Evolutionary conservation across 2,797 vertebrate genomes (phyloP), one percentile per base, ranked within the genome.

Genomic region (Martes flavigula): DNA sequence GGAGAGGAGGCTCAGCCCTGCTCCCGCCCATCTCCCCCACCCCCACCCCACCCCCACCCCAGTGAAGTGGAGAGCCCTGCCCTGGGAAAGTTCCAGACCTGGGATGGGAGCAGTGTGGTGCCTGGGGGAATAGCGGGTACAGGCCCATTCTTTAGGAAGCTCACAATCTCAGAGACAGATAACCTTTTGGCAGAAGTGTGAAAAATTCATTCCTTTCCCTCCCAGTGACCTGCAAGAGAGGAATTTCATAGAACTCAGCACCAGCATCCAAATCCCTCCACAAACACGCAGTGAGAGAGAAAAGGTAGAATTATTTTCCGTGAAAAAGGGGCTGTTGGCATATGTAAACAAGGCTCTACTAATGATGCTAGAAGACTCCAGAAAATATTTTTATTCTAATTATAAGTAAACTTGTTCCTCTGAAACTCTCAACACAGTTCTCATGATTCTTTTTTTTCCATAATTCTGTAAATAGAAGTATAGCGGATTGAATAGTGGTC

Each of bases 21-120:
- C 38, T 30, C 77, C 18, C 10, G 5, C 35, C 5, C 25, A 15
- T 6, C 20, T 0, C 18, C 54, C 51, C 51, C n/a, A n/a, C n/a
- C n/a, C n/a, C n/a, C n/a, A n/a, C n/a, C 48, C 3, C 1, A 17
- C 54, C 6, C 15, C 11, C 6, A 0, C 14, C n/a, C 20, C 13
- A 0, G 0, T 6, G 2, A 12, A 46, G 21, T 21, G 43, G 25
- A 68, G 78, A 81, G 56, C 25, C 91, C 38, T 27, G 21, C 18
- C 54, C 82, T 14, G 3, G 51, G 30, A 46, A 66, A 51, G 30
- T 6, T 27, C 77, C 8, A 79, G 62, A 46, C 38, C 43, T 18
- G 30, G 38, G 48, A 32, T 56, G 46, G 32, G 20, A 77, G 23
- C 21, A 8, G 58, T 6, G 0, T 18, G 38, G 9, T 35, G 20